Evolutionary conservation across 2,888 invertebrate genomes (phyloP).

Genomic region (Napeogenes sylphis): DNA sequence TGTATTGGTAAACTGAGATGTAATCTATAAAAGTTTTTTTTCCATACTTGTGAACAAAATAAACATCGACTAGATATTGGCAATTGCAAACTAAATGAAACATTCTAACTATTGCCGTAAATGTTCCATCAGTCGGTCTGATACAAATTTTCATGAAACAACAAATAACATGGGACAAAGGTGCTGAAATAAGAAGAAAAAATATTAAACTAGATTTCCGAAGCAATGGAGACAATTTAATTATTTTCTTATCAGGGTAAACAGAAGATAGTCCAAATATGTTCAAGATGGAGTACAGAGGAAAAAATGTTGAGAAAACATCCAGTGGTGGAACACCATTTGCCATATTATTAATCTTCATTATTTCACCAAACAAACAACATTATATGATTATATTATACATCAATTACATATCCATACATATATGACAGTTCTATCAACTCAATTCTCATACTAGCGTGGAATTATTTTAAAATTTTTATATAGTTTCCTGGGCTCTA

Average conservation of each 20-base stretch:
- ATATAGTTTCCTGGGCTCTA: too few relatives aligned
- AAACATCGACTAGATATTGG: slow-evolving; percentile 13
- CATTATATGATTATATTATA: too few relatives aligned
- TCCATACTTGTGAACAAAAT: slow-evolving; percentile 11
- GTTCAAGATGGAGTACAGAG: slow-evolving; percentile 14
- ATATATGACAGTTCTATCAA: too few relatives aligned
- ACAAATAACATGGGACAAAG: slow-evolving; percentile 4
- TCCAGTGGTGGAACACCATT: slow-evolving; percentile 2
- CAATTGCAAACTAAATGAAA: slow-evolving; percentile 5
- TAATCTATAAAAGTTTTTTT: slow-evolving; percentile 12
- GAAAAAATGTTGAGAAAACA: slow-evolving; percentile 15
- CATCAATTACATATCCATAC: too few relatives aligned
- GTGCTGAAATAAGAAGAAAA: slow-evolving; percentile 6
- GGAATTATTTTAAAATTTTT: not conserved
- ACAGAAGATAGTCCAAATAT: slow-evolving; percentile 18
- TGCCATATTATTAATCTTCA: slow-evolving; percentile 1
- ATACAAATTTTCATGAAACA: not conserved
- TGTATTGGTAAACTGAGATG: slow-evolving; percentile 13
- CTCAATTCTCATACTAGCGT: too few relatives aligned
- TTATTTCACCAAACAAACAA: not conserved
- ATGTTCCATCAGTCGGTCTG: not conserved
- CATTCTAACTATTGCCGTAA: slow-evolving; percentile 6
- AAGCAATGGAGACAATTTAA: slow-evolving; percentile 12
- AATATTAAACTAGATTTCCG: slow-evolving; percentile 11
- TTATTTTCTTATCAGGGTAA: not conserved